phyloP scores from a whole-genome alignment of 2,797 vertebrate genomes.

The Chromis chromis region DNA sequence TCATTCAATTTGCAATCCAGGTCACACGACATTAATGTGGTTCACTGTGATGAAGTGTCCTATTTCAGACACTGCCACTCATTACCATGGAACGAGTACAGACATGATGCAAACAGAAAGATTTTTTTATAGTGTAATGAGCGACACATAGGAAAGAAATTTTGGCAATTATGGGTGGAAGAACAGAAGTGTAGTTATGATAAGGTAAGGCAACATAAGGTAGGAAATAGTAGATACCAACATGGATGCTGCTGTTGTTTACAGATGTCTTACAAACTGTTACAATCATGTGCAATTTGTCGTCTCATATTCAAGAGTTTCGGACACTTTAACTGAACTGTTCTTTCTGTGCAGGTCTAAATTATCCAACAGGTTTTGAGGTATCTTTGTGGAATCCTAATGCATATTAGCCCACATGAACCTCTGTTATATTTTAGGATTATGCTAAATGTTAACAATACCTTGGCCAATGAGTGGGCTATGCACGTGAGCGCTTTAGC shows the following conservation, averaged over 20 bases:
- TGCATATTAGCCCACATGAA: not conserved
- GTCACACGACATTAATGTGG: not conserved
- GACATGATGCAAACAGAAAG: not conserved
- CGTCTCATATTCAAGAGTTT: not conserved
- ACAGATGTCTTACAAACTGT: not conserved
- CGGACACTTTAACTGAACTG: not conserved
- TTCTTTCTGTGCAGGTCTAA: not conserved
- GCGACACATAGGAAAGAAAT: not conserved
- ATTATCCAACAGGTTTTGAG: not conserved
- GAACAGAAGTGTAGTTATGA: not conserved
- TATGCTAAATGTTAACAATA: conserved; percentile 8
- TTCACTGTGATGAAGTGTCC: conserved; percentile 8
- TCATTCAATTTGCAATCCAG: conserved; percentile 1
- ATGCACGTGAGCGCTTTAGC: not conserved
- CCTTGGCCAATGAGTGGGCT: not conserved
- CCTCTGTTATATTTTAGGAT: not conserved
- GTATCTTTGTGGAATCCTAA: not conserved
- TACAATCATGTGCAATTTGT: not conserved
- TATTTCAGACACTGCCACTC: not conserved
- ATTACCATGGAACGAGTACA: not conserved
- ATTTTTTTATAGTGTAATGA: not conserved
- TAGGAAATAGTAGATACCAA: not conserved
- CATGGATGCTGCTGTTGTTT: not conserved
- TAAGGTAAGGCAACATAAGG: not conserved
- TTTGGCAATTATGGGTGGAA: too few relatives aligned